Base-by-base conservation (phyloP, 2,113 vertebrate genomes). In the Elanoides forficatus region DNA sequence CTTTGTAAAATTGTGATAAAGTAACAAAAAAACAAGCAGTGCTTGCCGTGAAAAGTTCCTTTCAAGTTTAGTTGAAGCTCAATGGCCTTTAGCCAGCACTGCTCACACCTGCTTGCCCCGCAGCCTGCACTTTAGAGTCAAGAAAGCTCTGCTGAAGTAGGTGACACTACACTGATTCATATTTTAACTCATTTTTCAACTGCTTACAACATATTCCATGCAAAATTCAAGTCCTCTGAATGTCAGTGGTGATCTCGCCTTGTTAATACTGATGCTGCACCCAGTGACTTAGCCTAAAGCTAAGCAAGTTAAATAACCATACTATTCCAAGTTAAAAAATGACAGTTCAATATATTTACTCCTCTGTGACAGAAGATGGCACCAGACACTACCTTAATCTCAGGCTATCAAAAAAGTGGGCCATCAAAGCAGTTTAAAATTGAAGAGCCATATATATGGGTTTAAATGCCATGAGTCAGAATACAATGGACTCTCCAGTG, bases 331-430 rank as follows among this genome's bases (percentile, higher is more conserved):
- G 6, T 26, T 20, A 66, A 27, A 73, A 43, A 11, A 13, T 10
- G 40, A 47, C 56, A 67, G 29, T 52, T 34, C 47, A 71, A 13
- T 32, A 18, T 60, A 62, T 1, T 65, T 92, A 67, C 83, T 45
- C 7, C 40, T 67, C 55, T 56, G 42, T 11, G 70, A 65, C 97
- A 90, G 86, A 60, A 96, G 97, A 47, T 91, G 96, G 97, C 94
- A 81, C 92, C 96, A 96, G 60, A 95, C 58, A 32, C 96, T 79
- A 13, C 74, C 42, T 34, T 6, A 27, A 79, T n/a, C 75, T 30
- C 65, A 63, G 32, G 6, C 50, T 18, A 1, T 26, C 15, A 18
- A 32, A 80, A 67, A 62, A 52, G 4, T 1, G 32, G 13, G 3
- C 4, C 14, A 6, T 4, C 34, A 30, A 50, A 65, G 25, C 22